Conservation (phyloP, 1,140 invertebrate species). For the Apis dorsata region DNA sequence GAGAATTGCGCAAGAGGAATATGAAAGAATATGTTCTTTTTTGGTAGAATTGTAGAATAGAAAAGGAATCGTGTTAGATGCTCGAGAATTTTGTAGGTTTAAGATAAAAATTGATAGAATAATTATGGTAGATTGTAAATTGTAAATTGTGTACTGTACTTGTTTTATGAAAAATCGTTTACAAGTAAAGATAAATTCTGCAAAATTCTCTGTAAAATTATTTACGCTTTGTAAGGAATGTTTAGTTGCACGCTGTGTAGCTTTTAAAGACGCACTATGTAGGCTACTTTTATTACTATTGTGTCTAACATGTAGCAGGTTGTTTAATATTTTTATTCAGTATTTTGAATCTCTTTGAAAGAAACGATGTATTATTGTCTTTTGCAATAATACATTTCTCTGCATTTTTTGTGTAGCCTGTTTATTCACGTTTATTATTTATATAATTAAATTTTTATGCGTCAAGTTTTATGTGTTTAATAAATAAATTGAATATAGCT, state of each 20-base stretch:
- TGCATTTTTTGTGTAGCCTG: not conserved
- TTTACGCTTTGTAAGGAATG: not conserved
- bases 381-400: not conserved
- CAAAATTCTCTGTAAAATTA: slow-evolving; percentile 1
- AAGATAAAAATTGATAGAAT: not conserved
- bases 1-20: not conserved
- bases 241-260: slow-evolving; percentile 10
- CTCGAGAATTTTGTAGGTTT: slow-evolving; percentile 10
- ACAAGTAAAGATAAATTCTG: not conserved
- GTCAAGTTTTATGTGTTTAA: slow-evolving; percentile 7
- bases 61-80: not conserved
- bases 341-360: not conserved
- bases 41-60: not conserved
- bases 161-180: too few relatives aligned
- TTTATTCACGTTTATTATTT: not conserved
- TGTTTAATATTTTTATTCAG: not conserved
- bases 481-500: slow-evolving; percentile 39
- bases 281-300: not conserved
- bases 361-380: not conserved
- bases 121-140: not conserved
- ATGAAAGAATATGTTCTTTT: not conserved
- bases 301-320: slow-evolving; percentile 29
- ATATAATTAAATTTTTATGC: not conserved
- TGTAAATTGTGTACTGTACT: not conserved
- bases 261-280: slow-evolving; percentile 7